These are phyloP conservation scores for Poecilia velifera DNA, from an alignment of 2,797 vertebrate genomes.

Conservation along the genomic window DNA sequence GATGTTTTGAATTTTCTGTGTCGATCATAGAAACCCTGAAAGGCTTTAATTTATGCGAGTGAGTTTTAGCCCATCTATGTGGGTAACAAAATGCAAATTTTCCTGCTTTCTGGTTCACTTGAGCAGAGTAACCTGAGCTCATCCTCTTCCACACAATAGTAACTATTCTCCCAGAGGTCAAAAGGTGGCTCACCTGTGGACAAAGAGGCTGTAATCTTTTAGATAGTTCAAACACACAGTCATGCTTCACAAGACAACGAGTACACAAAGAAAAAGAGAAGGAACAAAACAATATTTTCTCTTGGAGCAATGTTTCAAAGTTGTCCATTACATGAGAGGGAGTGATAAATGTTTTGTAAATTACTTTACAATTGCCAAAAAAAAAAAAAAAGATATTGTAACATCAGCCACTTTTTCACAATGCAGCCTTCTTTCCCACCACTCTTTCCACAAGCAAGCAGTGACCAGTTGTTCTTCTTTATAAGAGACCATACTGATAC, in stretches of 20 bases:
- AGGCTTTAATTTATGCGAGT: constrained; percentile 63
- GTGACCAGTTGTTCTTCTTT: constrained; percentile 69
- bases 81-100: constrained; percentile 79
- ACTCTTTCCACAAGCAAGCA: constrained; percentile 55
- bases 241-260: constrained; percentile 73
- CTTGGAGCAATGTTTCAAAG: constrained; percentile 25
- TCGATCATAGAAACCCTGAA: constrained; percentile 16
- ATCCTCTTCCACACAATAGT: constrained; percentile 74
- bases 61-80: constrained; percentile 54
- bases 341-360: background rate
- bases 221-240: constrained; percentile 76
- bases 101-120: constrained; percentile 81
- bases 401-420: constrained; percentile 52
- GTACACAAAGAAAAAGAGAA: constrained; percentile 59
- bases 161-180: constrained; percentile 73
- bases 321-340: constrained; percentile 10
- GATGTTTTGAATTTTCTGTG: constrained; percentile 11
- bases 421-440: constrained; percentile 25
- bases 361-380: constrained; percentile 7
- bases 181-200: constrained; percentile 81
- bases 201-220: constrained; percentile 79
- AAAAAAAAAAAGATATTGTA: constrained; percentile 25
- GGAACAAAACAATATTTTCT: constrained; percentile 34
- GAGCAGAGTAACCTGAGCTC: constrained; percentile 78
- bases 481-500: constrained; percentile 79